Evolutionary conservation across 1,140 invertebrate genomes (phyloP).

Genomic region (Heliconius melpomene): DNA sequence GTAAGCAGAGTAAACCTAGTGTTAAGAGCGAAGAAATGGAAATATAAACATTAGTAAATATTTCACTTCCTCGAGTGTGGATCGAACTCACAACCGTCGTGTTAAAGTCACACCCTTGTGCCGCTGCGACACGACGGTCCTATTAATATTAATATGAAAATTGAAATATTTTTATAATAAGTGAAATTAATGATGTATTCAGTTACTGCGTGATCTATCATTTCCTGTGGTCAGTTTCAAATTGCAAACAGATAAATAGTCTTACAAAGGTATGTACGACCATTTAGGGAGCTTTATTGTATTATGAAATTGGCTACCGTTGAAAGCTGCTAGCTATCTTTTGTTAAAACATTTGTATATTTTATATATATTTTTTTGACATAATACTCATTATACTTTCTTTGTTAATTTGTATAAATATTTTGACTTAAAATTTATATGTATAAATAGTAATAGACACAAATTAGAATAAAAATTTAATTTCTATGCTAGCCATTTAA

Average conservation of each 20-base stretch:
- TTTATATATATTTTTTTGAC: background rate
- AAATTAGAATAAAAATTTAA: too few relatives aligned
- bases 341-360: slow-evolving; percentile 2
- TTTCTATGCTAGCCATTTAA: too few relatives aligned
- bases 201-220: slow-evolving; percentile 58
- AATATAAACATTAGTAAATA: too few relatives aligned
- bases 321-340: background rate
- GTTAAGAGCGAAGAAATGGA: too few relatives aligned
- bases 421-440: background rate
- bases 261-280: slow-evolving; percentile 52
- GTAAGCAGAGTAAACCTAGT: too few relatives aligned
- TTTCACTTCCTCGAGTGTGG: too few relatives aligned
- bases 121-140: too few relatives aligned
- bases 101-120: too few relatives aligned
- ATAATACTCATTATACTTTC: background rate
- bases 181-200: slow-evolving; percentile 65
- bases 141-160: background rate
- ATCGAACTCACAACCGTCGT: too few relatives aligned
- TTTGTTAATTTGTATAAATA: background rate
- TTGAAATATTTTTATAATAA: slow-evolving; percentile 5
- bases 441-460: background rate
- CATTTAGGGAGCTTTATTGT: slow-evolving; percentile 39
- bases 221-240: slow-evolving; percentile 55
- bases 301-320: slow-evolving; percentile 25
- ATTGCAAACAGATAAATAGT: slow-evolving; percentile 49